Evolutionary conservation across 2,797 vertebrate species (phyloP), one percentile per base, ranked within the genome.

Genomic region (Petrocephalus schoutedeni): DNA sequence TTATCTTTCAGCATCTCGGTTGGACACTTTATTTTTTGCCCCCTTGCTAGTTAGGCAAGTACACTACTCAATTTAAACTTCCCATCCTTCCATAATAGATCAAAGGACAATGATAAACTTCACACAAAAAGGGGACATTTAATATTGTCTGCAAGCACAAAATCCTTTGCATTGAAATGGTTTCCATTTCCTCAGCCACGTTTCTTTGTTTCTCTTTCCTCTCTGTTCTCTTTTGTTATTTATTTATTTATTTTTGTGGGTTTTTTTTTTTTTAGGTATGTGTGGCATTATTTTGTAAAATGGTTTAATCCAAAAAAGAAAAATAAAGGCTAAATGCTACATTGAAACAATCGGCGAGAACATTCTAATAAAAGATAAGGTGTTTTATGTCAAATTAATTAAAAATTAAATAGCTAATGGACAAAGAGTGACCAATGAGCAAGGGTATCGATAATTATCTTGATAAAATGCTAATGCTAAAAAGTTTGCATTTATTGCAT

Each of bases 61-160:
- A 59, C 19, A 58, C 85, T 45, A 41, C 41, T 86, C 56, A 58
- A 59, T 86, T 86, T 86, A 41, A 41, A 59, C 28, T 59, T 45
- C 32, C 85, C 85, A 36, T 32, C 85, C 85, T 41, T 32, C 54
- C 36, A 59, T 58, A 58, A 86, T n/a, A 86, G 85, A 86, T 86
- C 54, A 59, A 86, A 86, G 57, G 12, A 58, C 59, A 36, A 61
- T 8, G 56, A 12, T 86, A 32, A 86, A 41, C 85, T 59, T 86
- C 54, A 86, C 21, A 58, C 28, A 19, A 32, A 56, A 86, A 21
- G 32, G 28, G 56, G 85, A 45, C 59, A 86, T 59, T 23, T 86
- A 59, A 59, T 58, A 86, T 86, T 45, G 54, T 86, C 54, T 45
- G 56, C 28, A 56, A 45, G 16, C 56, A 85, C 28, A 58, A 54